A percentile compares a stretch with the other conserved stretches of the same genome.
phyloP scores from a whole-genome alignment of 2,888 invertebrate genomes.

The Eucera pruinosa region DNA sequence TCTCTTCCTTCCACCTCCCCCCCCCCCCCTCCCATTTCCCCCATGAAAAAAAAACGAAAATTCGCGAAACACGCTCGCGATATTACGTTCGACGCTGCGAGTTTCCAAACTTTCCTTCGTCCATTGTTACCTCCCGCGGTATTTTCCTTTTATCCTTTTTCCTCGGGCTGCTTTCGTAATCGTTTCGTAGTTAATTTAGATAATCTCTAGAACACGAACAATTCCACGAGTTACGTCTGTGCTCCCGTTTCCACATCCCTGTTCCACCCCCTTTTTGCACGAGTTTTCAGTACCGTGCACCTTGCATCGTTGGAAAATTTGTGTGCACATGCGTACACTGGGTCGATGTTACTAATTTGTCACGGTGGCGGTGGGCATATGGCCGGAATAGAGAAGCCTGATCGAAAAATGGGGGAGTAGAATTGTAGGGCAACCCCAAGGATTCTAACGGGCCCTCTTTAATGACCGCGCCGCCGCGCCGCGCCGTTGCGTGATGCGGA shows the following conservation, averaged over 20 bases:
- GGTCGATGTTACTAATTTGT: constrained; percentile 57
- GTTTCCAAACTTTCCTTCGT: constrained; percentile 25
- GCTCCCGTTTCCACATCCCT: neutral
- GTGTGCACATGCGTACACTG: neutral
- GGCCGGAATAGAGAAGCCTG: constrained; percentile 51
- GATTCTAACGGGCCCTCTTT: constrained; percentile 52
- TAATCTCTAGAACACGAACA: constrained; percentile 26
- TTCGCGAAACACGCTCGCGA: neutral
- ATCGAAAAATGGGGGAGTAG: constrained; percentile 42
- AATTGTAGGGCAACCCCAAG: constrained; percentile 50
- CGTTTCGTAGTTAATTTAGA: constrained; percentile 33
- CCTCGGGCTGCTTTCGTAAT: constrained; percentile 1
- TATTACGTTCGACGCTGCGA: constrained; percentile 24
- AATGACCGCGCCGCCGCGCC: constrained; percentile 59
- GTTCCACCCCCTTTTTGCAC: neutral
- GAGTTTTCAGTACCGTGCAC: neutral
- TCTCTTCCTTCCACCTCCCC: neutral
- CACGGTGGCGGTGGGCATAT: constrained; percentile 62
- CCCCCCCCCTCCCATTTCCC: too few relatives aligned
- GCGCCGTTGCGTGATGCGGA: constrained; percentile 54
- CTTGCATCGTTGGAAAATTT: constrained; percentile 12
- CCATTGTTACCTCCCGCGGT: constrained; percentile 12
- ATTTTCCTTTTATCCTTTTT: neutral
- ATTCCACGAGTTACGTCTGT: constrained; percentile 5
- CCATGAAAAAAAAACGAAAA: neutral